Percentiles rank a stretch among this genome's conserved stretches.
phyloP scores from a whole-genome alignment of 2,797 vertebrate genomes.

The Chaetophractus vellerosus region DNA sequence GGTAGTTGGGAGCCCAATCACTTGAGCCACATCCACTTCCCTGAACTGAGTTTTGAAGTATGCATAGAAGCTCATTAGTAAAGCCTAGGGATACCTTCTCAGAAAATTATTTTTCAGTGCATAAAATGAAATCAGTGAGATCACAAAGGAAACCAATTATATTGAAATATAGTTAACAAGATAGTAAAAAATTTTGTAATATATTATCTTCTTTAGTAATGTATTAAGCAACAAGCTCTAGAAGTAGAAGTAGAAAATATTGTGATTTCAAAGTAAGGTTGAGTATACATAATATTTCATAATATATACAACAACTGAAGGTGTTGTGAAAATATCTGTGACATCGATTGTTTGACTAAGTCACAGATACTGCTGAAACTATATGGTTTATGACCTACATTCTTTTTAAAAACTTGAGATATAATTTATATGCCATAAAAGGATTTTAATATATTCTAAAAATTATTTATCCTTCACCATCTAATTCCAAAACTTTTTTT shows the following conservation, averaged over 20 bases:
- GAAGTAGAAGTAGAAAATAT: not conserved
- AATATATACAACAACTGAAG: not conserved
- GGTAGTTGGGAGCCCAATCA: too few species aligned
- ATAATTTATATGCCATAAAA: too few species aligned
- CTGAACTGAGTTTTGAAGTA: not conserved
- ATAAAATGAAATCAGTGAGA: not conserved
- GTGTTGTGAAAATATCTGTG: not conserved
- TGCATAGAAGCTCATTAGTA: not conserved
- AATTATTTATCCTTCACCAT: too few species aligned
- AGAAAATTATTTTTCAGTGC: not conserved
- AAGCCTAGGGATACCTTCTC: not conserved
- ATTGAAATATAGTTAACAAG: constrained; percentile 2
- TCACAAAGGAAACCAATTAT: not conserved
- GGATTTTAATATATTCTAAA: too few species aligned
- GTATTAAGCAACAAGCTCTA: not conserved
- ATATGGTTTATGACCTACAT: not conserved
- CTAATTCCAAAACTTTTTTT: too few species aligned
- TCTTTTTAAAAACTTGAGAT: too few species aligned
- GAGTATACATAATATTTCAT: not conserved
- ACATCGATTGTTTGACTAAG: not conserved
- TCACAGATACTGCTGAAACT: not conserved
- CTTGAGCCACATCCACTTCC: too few species aligned
- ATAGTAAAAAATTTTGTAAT: not conserved
- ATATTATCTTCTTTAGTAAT: not conserved
- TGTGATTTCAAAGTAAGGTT: not conserved